Evolutionary conservation across 2,888 invertebrate genomes (phyloP), one percentile per base, ranked within the genome.

Genomic region (Diaprepes abbreviatus): DNA sequence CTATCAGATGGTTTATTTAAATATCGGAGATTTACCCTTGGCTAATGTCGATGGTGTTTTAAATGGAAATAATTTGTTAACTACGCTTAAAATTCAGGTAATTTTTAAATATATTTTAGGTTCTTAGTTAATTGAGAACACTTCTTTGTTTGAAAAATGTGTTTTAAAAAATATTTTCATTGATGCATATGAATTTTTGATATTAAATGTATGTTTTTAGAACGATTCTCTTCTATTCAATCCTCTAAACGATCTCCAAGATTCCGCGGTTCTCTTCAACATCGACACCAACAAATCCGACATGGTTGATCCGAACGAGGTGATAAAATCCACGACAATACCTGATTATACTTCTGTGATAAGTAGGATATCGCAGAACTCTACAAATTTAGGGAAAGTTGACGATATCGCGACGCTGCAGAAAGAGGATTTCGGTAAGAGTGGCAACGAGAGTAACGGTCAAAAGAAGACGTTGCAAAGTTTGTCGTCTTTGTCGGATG

Each of bases 161-260:
- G n/a, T n/a, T n/a, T n/a, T n/a, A n/a, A n/a, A n/a, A n/a, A n/a
- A n/a, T n/a, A n/a, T n/a, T n/a, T n/a, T n/a, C n/a, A n/a, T n/a
- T n/a, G n/a, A n/a, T n/a, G n/a, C n/a, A n/a, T n/a, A n/a, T n/a
- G n/a, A n/a, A n/a, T n/a, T n/a, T n/a, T n/a, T n/a, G n/a, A n/a
- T n/a, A n/a, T n/a, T n/a, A n/a, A n/a, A n/a, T n/a, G n/a, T n/a
- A n/a, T n/a, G n/a, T 19, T 70, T 57, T 48, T 16, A 55, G 54
- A 57, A 71, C 16, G 79, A 79, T 66, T 74, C 78, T 5, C 59
- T 78, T 14, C 59, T 80, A 5, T 69, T 79, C 43, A 77, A 77
- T 36, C 54, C 75, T 19, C 70, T 79, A 17, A 73, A 66, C 21
- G 79, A 79, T 57, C 69, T 79, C 9, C 78, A 77, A 76, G 79